These are phyloP conservation scores for Drosophila kepulauana DNA, from an alignment of 1,140 invertebrate species.

Conservation along the genomic window DNA sequence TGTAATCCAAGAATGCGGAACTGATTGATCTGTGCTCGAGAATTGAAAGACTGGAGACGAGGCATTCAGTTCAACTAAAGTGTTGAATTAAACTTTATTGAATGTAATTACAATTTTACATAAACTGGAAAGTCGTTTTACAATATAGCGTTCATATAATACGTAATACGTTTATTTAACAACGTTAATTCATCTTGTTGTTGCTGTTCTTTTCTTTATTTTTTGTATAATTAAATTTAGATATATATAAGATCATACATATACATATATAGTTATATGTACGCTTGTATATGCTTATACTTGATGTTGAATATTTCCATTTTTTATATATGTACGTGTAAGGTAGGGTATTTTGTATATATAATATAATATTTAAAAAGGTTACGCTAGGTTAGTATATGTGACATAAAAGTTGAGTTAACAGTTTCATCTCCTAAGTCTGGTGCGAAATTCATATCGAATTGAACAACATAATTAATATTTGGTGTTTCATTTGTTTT, in stretches of 20 bases:
- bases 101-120: slow-evolving; percentile 84
- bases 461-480: slow-evolving; percentile 37
- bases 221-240: slow-evolving; percentile 35
- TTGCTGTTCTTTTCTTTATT: slow-evolving; percentile 5
- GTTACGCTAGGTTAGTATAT: slow-evolving; percentile 16
- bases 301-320: slow-evolving; percentile 38
- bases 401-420: slow-evolving; percentile 66
- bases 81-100: slow-evolving; percentile 84
- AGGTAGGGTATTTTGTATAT: slow-evolving; percentile 28
- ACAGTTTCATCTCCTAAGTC: slow-evolving; percentile 53
- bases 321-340: slow-evolving; percentile 42
- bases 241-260: slow-evolving; percentile 35
- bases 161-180: slow-evolving; percentile 56
- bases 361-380: slow-evolving; percentile 63
- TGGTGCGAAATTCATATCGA: slow-evolving; percentile 38
- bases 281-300: slow-evolving; percentile 44
- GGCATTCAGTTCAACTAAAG: slow-evolving; percentile 62
- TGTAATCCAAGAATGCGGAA: neutral
- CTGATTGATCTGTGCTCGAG: neutral
- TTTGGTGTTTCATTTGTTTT: slow-evolving; percentile 27
- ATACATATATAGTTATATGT: slow-evolving; percentile 23
- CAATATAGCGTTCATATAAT: slow-evolving; percentile 68
- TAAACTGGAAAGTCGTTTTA: slow-evolving; percentile 82
- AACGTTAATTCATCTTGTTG: slow-evolving; percentile 6
- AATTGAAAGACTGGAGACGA: slow-evolving; percentile 1